phyloP scores from a whole-genome alignment of 2,113 vertebrate genomes.

The Neogale vison region DNA sequence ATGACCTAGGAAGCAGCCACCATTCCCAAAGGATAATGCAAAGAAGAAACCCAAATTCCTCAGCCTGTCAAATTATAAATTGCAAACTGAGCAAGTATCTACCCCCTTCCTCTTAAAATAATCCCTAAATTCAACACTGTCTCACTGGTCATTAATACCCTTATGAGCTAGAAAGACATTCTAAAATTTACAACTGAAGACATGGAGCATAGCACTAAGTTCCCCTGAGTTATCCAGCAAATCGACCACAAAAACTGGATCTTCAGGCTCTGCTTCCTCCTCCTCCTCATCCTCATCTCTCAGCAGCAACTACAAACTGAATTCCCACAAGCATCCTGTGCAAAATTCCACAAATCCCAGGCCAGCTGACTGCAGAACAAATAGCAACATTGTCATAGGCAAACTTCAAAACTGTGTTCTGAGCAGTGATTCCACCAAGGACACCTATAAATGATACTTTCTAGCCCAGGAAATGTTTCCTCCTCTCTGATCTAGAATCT shows the following conservation, averaged over 20 bases:
- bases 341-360: background rate
- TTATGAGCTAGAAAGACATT: background rate
- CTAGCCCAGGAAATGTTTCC: background rate
- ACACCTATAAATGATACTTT: constrained; percentile 56
- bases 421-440: constrained; percentile 48
- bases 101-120: background rate
- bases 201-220: background rate
- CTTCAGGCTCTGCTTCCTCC: background rate
- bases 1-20: background rate
- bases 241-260: background rate
- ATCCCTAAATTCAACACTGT: background rate
- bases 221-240: background rate
- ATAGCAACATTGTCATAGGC: constrained; percentile 44
- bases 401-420: background rate
- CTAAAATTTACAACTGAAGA: background rate
- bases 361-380: background rate
- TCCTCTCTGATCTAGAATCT: background rate
- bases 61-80: background rate
- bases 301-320: background rate
- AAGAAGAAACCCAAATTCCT: background rate
- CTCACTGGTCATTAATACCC: background rate
- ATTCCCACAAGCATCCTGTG: background rate
- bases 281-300: background rate
- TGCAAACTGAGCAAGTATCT: background rate
- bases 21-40: background rate